Evolutionary conservation across 2,888 invertebrate species (phyloP).

Genomic region (Gerris lacustris): DNA sequence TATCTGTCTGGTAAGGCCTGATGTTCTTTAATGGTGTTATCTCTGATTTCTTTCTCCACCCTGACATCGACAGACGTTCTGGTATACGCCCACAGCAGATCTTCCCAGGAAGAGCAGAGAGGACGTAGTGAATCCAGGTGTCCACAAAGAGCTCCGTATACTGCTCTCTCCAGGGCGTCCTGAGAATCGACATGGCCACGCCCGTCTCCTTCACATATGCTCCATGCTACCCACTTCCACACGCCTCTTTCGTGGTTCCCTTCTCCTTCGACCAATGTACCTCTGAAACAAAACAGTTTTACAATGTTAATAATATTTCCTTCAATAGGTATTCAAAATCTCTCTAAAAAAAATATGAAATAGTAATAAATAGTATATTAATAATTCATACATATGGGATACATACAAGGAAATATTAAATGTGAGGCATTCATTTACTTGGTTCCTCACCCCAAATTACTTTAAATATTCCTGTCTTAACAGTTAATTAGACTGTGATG

Average conservation of each 20-base stretch:
- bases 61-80: slow-evolving; percentile 68
- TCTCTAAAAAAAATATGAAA: too few species aligned
- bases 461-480: too few species aligned
- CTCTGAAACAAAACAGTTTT: neutral
- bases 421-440: too few species aligned
- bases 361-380: too few species aligned
- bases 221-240: neutral
- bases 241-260: neutral
- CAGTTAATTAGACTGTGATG: too few species aligned
- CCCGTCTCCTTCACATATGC: neutral
- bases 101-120: slow-evolving; percentile 74
- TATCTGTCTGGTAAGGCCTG: slow-evolving; percentile 51
- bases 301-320: too few species aligned
- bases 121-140: slow-evolving; percentile 63
- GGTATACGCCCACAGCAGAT: slow-evolving; percentile 78
- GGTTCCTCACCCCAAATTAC: too few species aligned
- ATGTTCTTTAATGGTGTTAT: slow-evolving; percentile 42
- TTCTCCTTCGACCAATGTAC: neutral
- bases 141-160: slow-evolving; percentile 61
- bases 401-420: too few species aligned
- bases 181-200: neutral
- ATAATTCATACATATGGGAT: too few species aligned
- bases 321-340: too few species aligned
- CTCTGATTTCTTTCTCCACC: slow-evolving; percentile 66
- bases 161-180: neutral